phyloP scores from a whole-genome alignment of 2,113 vertebrate species.

The Heterocephalus glaber region DNA sequence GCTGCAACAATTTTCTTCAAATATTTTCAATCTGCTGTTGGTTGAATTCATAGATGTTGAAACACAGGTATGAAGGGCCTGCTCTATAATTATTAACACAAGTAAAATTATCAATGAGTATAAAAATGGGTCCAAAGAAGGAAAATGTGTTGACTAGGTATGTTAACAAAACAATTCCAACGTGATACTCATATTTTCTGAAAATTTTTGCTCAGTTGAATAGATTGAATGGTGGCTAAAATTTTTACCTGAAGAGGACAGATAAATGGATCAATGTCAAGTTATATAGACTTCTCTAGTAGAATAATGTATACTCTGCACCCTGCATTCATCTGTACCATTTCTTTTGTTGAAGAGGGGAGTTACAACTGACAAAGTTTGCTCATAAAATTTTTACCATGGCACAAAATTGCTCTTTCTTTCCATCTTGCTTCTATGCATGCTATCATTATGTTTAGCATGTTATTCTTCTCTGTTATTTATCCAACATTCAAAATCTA shows the following conservation, averaged over 20 bases:
- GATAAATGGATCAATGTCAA: conserved; percentile 28
- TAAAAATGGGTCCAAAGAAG: not conserved
- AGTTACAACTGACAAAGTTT: conserved; percentile 24
- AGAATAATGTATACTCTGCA: not conserved
- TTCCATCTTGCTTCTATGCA: not conserved
- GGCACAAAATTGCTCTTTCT: conserved; percentile 22
- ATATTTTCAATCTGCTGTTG: not conserved
- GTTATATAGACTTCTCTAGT: not conserved
- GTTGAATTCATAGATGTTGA: not conserved
- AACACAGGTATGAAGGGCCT: not conserved
- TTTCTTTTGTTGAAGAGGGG: conserved; percentile 45
- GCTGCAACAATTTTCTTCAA: not conserved
- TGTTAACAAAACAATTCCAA: not conserved
- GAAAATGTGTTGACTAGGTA: not conserved
- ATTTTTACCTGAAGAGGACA: not conserved
- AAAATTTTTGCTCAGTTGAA: not conserved
- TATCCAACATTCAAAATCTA: conserved; percentile 29
- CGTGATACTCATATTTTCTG: not conserved
- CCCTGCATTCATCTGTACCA: not conserved
- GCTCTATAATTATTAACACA: not conserved
- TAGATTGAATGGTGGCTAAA: not conserved
- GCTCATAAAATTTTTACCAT: conserved; percentile 46
- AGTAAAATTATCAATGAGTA: not conserved
- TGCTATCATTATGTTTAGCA: not conserved
- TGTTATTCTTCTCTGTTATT: not conserved